Percentiles rank a stretch among this genome's conserved stretches.
Conservation (phyloP, 2,888 invertebrate species). For the Phoenoteleia sp. region DNA sequence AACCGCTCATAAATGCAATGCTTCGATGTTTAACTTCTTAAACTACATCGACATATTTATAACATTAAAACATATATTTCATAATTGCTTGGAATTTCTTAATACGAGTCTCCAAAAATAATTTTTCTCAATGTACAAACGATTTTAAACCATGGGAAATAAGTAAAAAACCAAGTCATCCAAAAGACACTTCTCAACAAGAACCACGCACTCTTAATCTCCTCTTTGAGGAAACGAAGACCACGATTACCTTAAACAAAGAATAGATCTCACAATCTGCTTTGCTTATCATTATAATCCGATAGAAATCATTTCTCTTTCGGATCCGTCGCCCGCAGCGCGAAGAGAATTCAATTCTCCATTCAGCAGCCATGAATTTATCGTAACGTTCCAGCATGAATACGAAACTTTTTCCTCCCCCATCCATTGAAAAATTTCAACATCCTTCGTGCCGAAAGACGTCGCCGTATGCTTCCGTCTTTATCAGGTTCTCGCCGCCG, state of each 20-base stretch:
- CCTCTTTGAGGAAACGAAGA: no score
- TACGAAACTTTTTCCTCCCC: slow-evolving; percentile 75
- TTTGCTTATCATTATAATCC: slow-evolving; percentile 55
- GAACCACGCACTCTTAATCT: no score
- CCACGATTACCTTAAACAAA: background rate
- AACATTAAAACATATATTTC: no score
- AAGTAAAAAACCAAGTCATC: no score
- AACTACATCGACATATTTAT: no score
- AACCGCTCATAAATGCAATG: no score
- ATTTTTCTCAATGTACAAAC: no score
- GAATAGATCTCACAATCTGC: background rate
- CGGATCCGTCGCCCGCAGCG: slow-evolving; percentile 48
- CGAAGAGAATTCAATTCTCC: slow-evolving; percentile 83
- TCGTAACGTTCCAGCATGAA: slow-evolving; percentile 78
- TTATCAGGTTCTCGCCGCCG: slow-evolving; percentile 27
- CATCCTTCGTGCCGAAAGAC: slow-evolving; percentile 5
- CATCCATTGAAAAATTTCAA: slow-evolving; percentile 60
- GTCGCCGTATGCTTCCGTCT: slow-evolving; percentile 22
- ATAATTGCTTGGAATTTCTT: no score
- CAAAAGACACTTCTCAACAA: no score
- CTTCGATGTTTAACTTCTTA: no score
- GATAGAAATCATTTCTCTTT: slow-evolving; percentile 47
- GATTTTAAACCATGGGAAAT: no score
- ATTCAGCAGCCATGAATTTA: slow-evolving; percentile 83
- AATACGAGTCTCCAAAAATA: no score